Evolutionary conservation across 1,140 invertebrate genomes (phyloP), one percentile per base, ranked within the genome.

Genomic region (Platyscapa corneri): DNA sequence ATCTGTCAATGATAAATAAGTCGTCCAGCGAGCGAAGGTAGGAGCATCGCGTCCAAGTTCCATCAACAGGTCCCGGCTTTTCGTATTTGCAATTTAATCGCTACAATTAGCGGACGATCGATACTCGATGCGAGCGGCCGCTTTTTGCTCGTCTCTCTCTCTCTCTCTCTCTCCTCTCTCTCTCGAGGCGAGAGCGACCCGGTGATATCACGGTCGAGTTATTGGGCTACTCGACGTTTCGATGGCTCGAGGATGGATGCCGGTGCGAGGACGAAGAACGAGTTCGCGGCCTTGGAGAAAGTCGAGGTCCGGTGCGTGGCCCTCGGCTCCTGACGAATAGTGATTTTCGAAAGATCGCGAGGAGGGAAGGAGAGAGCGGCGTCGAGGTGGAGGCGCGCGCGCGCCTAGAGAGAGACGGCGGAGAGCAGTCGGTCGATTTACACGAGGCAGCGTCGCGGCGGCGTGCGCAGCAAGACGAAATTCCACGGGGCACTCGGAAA

Each of bases 391-490:
- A 12, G 42, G 12, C 42, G 42, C 42, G 42, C 42, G 42, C 42
- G 42, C 42, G 12, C 12, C 42, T 37, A 12, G 65, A 70, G 32
- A 30, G 14, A 14, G 10, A 2, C 30, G 3, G 39, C 30, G 42
- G n/a, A 2, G 34, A 30, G 27, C 18, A 3, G 30, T 53, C 42
- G 79, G 79, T 82, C 65, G 79, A 82, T 82, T 82, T 82, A 82
- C 39, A 27, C 39, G 60, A 42, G 34, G 78, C 64, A 3, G 67
- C 34, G 67, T 72, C 67, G 37, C 37, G 32, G 37, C 34, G 60
- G 3, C 78, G 27, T 65, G 79, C 79, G 79, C 65, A 81, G n/a
- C 42, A 53, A 77, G 46, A 53, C 75, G 10, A 8, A 56, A 77
- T 53, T 46, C n/a, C 46, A 56, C n/a, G 46, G 12, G 16, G n/a